These are phyloP conservation scores for Percopsis omiscomaycus DNA, from an alignment of 2,797 vertebrate species.

Conservation along the genomic window DNA sequence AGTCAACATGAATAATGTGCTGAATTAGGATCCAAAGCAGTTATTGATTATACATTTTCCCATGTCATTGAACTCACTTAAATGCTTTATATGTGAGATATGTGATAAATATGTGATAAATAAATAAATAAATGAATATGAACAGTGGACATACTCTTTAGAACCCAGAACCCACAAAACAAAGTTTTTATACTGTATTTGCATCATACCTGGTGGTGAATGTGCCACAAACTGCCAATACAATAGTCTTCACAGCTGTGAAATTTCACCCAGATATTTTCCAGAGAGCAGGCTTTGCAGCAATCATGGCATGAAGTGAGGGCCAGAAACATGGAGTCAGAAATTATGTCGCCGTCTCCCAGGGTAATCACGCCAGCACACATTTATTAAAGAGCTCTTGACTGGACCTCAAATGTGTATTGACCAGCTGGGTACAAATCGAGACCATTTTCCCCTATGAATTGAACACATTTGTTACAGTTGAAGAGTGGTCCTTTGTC, in stretches of 20 bases:
- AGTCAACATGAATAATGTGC: constrained; percentile 72
- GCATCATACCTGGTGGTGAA: constrained; percentile 39
- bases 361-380: constrained; percentile 71
- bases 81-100: constrained; percentile 50
- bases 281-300: constrained; percentile 54
- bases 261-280: constrained; percentile 55
- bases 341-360: constrained; percentile 65
- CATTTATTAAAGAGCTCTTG: constrained; percentile 70
- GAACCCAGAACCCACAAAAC: constrained; percentile 40
- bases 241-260: constrained; percentile 46
- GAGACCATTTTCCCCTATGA: constrained; percentile 69
- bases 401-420: constrained; percentile 68
- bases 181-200: constrained; percentile 44
- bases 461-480: constrained; percentile 74
- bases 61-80: constrained; percentile 60
- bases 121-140: no score
- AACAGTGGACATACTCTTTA: constrained; percentile 40
- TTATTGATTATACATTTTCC: constrained; percentile 68
- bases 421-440: constrained; percentile 76
- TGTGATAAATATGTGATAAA: constrained; percentile 6
- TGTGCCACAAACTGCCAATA: constrained; percentile 39
- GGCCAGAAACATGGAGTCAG: constrained; percentile 51
- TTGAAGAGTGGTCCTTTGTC: constrained; percentile 74
- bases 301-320: constrained; percentile 51
- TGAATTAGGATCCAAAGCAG: constrained; percentile 68